Base-by-base conservation (phyloP, 2,888 invertebrate genomes). In the Ochropleura leucogaster region DNA sequence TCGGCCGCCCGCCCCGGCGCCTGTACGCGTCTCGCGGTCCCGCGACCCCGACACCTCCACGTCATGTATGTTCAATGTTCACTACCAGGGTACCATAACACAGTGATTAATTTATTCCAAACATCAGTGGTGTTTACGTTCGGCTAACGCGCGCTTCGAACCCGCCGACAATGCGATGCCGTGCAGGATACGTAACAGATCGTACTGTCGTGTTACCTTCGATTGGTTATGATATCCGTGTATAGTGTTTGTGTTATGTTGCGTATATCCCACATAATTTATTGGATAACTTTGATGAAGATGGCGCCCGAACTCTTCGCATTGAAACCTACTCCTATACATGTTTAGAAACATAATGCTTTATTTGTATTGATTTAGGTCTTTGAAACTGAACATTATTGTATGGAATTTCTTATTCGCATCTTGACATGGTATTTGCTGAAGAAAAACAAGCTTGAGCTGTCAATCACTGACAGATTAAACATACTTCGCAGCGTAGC, bases 1-100 rank as follows among this genome's bases (percentile, higher is more conserved):
- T 92, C 94, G 91, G 90, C 93, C 94, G 95, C 93, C 94, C 95
- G 93, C 93, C 94, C 93, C 85, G 92, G 93, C 93, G 94, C 89
- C 88, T 87, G 92, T 91, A 92, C 95, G 95, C 92, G 90, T 89
- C 84, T 85, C 79, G 84, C 86, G 88, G 84, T 83, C 76, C 82
- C 87, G 89, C 84, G 87, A 78, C 85, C 74, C 68, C 79, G 86
- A 86, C 73, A 72, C 74, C 85, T 76, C 84, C 84, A 85, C 87
- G 88, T 87, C 87, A 86, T 89, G 89, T 88, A 87, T 84, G 87
- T 83, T 85, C 75, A 87, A 75, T 88, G 76, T 81, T 81, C 82
- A 64, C 69, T 81, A 90, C 89, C 90, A 90, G 90, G 91, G 88
- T 89, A 83, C 75, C 89, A 90, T 90, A 90, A 89, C 87, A 87